Base-by-base conservation (phyloP, 2,888 invertebrate genomes). In the Amitus sp. region DNA sequence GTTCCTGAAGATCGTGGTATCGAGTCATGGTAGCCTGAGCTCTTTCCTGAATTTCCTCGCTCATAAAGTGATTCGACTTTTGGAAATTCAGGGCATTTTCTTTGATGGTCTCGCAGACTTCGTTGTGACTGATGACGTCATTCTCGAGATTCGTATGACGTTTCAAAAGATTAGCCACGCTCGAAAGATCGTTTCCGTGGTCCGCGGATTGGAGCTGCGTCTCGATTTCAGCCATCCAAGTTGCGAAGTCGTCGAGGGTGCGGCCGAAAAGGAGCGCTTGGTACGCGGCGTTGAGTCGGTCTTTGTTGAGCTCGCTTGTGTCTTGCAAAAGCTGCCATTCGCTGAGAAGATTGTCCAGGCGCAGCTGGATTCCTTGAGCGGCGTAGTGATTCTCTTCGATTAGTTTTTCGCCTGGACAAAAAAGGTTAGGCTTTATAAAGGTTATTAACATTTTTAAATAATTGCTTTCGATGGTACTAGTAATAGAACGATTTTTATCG, bases 181-280 rank as follows among this genome's bases (percentile, higher is more conserved):
- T 91, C 0, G 92, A 89, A 64, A 98, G 83, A 82, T 98, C 97
- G 77, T 93, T 93, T 56, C 97, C 98, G 70, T 89, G 89, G 77
- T 93, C 92, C 69, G 89, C 89, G 0, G 90, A 90, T 66, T 87
- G 86, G 34, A 94, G 82, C 69, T 93, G 92, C 12, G 85, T 85
- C 82, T 95, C 95, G 0, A 91, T 86, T 55, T 96, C 96, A 71
- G 95, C 95, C 82, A 97, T 90, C 97, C 98, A 98, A 10, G 89
- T 85, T 72, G 94, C 93, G 77, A 98, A 91, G 83, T 98, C 98
- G 73, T 97, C 97, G 51, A 98, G 83, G 0, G 92, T 93, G 4
- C 97, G 88, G 67, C 92, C 90, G 80, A 95, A 96, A 42, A 94
- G 86, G 10, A 96, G 82, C 0, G 96, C 96, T 82, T 95, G 94